phyloP scores from a whole-genome alignment of 2,888 invertebrate species.

The Drosophila mettleri region DNA sequence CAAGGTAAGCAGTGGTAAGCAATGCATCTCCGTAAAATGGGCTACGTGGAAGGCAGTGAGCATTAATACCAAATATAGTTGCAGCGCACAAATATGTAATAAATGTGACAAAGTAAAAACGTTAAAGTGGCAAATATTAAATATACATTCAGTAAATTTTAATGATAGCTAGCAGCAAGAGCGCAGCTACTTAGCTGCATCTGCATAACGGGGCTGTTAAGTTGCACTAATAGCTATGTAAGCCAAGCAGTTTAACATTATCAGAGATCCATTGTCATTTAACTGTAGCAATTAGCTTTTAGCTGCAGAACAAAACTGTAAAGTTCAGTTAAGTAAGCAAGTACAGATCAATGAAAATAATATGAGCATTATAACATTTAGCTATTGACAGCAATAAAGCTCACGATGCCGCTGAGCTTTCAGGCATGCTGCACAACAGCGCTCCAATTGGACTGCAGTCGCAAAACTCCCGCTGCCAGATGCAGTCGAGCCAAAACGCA shows the following conservation, averaged over 20 bases:
- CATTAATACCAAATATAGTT: neutral
- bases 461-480: conserved; percentile 37
- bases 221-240: neutral
- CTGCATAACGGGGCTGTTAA: neutral
- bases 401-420: conserved; percentile 31
- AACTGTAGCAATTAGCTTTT: neutral
- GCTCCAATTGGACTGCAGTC: conserved; percentile 53
- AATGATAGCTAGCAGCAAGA: neutral
- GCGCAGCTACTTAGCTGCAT: neutral
- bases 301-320: neutral
- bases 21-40: neutral
- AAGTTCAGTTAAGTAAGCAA: neutral
- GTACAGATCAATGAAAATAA: neutral
- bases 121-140: neutral
- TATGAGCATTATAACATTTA: conserved; percentile 19
- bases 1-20: neutral
- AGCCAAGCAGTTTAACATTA: neutral
- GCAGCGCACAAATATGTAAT: no score
- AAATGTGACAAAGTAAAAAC: neutral
- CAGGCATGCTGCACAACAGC: conserved; percentile 18
- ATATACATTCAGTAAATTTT: neutral
- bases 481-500: conserved; percentile 50
- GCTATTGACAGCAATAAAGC: conserved; percentile 41
- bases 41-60: neutral
- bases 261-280: neutral